Evolutionary conservation across 2,113 vertebrate species (phyloP).

Genomic region (Pluvianellus socialis): DNA sequence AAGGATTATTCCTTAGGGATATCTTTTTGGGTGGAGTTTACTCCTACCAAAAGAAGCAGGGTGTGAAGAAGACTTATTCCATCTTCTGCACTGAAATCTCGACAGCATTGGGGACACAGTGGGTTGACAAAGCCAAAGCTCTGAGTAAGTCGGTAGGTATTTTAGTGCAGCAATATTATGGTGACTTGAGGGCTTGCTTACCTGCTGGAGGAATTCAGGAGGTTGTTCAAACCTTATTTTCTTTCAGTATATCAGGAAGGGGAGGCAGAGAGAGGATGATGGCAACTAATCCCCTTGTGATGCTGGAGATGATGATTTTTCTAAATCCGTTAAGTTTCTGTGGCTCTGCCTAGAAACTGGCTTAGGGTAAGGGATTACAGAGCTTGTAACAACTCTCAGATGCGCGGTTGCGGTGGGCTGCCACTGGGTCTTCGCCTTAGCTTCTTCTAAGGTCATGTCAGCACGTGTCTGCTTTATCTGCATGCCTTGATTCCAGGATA

Average conservation of each 20-base stretch:
- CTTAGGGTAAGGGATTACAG: conserved; percentile 11
- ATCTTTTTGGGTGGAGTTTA: neutral
- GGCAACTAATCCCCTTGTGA: conserved; percentile 6
- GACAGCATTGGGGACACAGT: accelerated
- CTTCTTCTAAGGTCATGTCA: neutral
- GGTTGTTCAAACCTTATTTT: neutral
- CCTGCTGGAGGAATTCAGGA: neutral
- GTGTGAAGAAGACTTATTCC: neutral
- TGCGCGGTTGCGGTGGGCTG: neutral
- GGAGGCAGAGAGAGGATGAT: neutral
- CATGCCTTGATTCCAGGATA: neutral
- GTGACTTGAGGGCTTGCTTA: neutral
- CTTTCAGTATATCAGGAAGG: neutral
- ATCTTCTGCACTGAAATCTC: neutral
- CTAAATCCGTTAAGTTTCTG: neutral
- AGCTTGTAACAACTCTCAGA: neutral
- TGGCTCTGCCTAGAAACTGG: neutral
- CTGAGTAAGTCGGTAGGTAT: neutral
- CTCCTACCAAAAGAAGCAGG: neutral
- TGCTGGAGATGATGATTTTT: neutral
- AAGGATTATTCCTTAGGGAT: neutral
- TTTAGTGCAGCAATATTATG: neutral
- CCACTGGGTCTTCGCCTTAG: neutral
- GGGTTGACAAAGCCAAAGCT: neutral
- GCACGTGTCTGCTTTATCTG: neutral